Evolutionary conservation across 2,113 vertebrate genomes (phyloP).

Genomic region (Ptilonorhynchus violaceus): DNA sequence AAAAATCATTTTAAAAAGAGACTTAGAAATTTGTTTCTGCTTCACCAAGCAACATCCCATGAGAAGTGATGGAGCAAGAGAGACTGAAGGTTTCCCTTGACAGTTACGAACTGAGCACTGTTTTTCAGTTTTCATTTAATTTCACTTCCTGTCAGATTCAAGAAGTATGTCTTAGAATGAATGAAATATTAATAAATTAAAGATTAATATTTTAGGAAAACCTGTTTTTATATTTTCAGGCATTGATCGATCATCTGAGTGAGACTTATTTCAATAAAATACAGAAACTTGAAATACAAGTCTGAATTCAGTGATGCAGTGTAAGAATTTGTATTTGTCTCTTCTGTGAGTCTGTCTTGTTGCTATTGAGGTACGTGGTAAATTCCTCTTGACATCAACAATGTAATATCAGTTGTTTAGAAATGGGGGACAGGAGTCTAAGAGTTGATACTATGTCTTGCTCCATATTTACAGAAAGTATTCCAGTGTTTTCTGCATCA

Average conservation of each 20-base stretch:
- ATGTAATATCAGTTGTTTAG: neutral
- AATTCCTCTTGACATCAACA: neutral
- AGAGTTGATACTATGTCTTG: neutral
- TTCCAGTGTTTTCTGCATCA: neutral
- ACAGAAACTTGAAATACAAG: neutral
- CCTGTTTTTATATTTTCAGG: neutral
- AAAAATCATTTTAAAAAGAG: neutral
- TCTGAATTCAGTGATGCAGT: neutral
- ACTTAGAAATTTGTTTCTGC: neutral
- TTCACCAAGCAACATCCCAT: neutral
- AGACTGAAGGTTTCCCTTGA: neutral
- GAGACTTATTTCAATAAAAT: neutral
- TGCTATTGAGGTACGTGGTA: neutral
- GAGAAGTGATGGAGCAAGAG: neutral
- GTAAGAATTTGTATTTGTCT: neutral
- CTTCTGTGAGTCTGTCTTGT: neutral
- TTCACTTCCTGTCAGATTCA: neutral
- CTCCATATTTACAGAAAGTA: neutral
- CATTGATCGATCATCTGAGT: neutral
- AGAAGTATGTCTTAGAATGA: neutral
- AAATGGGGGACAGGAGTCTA: accelerated
- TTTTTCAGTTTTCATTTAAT: neutral
- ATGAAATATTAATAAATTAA: neutral
- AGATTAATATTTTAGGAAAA: neutral
- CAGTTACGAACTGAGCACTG: neutral